Conservation (phyloP, 2,113 vertebrate genomes). For the Rhadina sibilatrix region DNA sequence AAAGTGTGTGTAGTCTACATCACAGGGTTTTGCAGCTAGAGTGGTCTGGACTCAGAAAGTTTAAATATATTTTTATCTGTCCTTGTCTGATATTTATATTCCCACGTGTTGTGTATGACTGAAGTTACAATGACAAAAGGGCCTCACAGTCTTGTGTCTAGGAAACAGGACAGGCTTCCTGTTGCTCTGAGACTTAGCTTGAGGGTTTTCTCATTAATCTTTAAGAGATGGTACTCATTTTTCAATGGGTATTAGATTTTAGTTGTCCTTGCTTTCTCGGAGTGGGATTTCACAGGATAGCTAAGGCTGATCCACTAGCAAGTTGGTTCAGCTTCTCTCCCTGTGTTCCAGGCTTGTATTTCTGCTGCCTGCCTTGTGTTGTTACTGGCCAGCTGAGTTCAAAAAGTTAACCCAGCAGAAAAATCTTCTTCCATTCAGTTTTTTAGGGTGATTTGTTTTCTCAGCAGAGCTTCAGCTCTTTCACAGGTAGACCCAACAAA, state of each 20-base stretch:
- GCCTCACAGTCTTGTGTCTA: background rate
- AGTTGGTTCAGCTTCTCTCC: background rate
- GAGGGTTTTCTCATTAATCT: background rate
- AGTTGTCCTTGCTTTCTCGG: background rate
- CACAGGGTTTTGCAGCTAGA: background rate
- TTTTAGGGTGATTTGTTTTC: background rate
- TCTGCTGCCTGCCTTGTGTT: background rate
- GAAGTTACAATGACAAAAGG: background rate
- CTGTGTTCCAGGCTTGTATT: background rate
- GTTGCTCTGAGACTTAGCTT: background rate
- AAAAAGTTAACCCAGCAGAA: background rate
- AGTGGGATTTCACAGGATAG: background rate
- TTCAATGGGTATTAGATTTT: background rate
- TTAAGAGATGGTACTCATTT: background rate
- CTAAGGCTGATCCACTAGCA: background rate
- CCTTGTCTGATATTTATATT: accelerated
- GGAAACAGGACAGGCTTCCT: background rate
- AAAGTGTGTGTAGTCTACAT: background rate
- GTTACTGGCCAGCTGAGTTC: background rate
- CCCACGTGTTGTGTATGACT: background rate
- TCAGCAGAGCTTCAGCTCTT: background rate
- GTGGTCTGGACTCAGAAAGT: background rate
- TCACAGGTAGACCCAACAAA: background rate
- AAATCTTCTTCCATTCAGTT: background rate
- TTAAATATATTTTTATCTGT: background rate